Conservation (phyloP, 2,888 invertebrate species). For the Pycnomerus fuliginosus region DNA sequence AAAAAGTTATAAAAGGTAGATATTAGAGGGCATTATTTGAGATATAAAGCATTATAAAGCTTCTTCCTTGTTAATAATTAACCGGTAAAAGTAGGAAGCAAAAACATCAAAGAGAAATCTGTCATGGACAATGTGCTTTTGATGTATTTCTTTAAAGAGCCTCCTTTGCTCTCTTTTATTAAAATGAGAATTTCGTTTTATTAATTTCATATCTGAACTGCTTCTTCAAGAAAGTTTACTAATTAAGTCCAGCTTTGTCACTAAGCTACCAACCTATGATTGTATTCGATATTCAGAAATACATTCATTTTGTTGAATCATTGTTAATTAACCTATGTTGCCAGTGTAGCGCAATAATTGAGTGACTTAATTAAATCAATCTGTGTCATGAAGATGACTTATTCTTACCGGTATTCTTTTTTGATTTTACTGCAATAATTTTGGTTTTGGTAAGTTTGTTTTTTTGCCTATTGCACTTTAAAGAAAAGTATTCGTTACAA, state of each 20-base stretch:
- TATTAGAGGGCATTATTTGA: conserved; percentile 41
- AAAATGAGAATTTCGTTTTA: conserved; percentile 39
- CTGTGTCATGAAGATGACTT: too few relatives aligned
- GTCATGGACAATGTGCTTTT: conserved; percentile 51
- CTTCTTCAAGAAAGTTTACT: conserved; percentile 33
- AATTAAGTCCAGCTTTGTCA: conserved; percentile 13
- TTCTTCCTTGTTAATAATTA: conserved; percentile 52
- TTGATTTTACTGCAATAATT: too few relatives aligned
- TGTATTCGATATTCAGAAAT: neutral
- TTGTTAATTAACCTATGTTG: too few relatives aligned
- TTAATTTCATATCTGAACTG: conserved; percentile 36
- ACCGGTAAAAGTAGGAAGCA: conserved; percentile 49
- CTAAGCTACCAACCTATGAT: neutral
- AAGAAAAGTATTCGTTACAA: too few relatives aligned
- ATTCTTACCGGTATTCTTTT: too few relatives aligned
- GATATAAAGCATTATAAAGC: conserved; percentile 44
- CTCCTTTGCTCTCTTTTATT: conserved; percentile 31
- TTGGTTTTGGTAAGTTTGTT: too few relatives aligned
- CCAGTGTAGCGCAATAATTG: too few relatives aligned
- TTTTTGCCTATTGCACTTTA: too few relatives aligned
- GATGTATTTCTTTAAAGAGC: conserved; percentile 42
- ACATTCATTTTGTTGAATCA: neutral
- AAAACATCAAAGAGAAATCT: conserved; percentile 50
- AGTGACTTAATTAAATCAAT: too few relatives aligned
- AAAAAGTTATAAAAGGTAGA: conserved; percentile 30